phyloP scores from a whole-genome alignment of 2,797 vertebrate species.

The Protonibea diacanthus region DNA sequence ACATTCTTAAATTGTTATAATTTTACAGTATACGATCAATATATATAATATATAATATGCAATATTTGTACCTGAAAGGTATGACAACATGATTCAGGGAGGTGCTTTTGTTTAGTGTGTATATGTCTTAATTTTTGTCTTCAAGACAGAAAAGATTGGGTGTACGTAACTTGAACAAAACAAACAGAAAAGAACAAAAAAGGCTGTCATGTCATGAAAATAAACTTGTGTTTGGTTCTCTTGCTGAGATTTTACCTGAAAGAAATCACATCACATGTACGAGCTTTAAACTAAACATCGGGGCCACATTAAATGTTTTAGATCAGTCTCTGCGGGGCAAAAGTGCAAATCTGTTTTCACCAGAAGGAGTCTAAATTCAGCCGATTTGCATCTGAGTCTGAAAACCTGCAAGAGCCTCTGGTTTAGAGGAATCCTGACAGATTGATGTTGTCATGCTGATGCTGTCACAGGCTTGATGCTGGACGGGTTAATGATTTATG shows the following conservation, averaged over 20 bases:
- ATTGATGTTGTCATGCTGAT: constrained; percentile 82
- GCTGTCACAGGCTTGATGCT: constrained; percentile 73
- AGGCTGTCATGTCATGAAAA: neutral
- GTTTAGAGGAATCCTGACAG: constrained; percentile 77
- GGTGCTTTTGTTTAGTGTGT: too few relatives aligned
- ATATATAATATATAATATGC: too few relatives aligned
- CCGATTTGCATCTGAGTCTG: constrained; percentile 52
- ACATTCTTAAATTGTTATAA: neutral
- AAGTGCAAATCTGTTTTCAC: constrained; percentile 20
- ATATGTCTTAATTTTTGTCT: too few relatives aligned
- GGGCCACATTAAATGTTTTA: neutral
- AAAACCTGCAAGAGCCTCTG: constrained; percentile 41
- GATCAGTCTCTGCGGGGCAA: constrained; percentile 2
- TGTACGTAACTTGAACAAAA: too few relatives aligned
- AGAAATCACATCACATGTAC: neutral
- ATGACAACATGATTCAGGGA: too few relatives aligned
- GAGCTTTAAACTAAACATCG: neutral
- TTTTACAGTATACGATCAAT: neutral
- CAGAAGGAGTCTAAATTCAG: constrained; percentile 12
- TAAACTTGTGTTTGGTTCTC: neutral
- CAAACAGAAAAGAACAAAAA: too few relatives aligned
- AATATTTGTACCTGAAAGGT: too few relatives aligned
- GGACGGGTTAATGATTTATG: constrained; percentile 85
- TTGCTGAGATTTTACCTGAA: neutral
- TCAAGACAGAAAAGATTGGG: too few relatives aligned